phyloP scores from a whole-genome alignment of 2,797 vertebrate genomes.

The Tragelaphus oryx region DNA sequence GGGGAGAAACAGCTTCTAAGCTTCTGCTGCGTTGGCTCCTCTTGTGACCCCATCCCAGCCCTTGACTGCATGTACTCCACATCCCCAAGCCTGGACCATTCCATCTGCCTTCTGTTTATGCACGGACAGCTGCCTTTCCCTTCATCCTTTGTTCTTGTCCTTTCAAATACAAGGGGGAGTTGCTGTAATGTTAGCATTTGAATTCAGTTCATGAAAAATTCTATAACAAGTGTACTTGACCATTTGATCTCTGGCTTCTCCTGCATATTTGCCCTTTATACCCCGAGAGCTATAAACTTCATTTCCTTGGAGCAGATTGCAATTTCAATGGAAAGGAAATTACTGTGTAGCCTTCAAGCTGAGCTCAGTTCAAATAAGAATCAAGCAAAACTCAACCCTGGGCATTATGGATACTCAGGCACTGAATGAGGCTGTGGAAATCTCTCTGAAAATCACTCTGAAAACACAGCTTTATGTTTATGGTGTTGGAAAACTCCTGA shows the following conservation, averaged over 20 bases:
- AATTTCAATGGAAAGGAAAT: constrained; percentile 62
- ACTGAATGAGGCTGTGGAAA: not conserved
- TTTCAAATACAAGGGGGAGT: constrained; percentile 45
- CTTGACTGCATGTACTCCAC: not conserved
- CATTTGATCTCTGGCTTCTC: constrained; percentile 65
- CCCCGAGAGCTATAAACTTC: constrained; percentile 32
- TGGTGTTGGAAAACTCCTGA: not conserved
- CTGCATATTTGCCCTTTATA: constrained; percentile 66
- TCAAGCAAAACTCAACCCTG: not conserved
- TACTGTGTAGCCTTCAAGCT: constrained; percentile 49
- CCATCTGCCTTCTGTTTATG: constrained; percentile 55
- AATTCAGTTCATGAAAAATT: constrained; percentile 75
- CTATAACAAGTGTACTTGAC: constrained; percentile 59
- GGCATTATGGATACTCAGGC: not conserved
- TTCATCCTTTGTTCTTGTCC: constrained; percentile 60
- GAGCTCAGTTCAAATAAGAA: constrained; percentile 39
- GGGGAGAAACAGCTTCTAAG: not conserved
- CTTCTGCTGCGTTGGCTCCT: not conserved
- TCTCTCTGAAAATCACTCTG: not conserved
- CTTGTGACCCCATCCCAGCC: not conserved
- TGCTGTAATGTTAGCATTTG: constrained; percentile 49
- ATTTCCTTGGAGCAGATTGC: constrained; percentile 68
- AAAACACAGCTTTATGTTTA: not conserved
- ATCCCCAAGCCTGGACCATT: not conserved
- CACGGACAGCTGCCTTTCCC: constrained; percentile 52